Base-by-base conservation (phyloP, 2,797 vertebrate species). In the Macrochelys suwanniensis region DNA sequence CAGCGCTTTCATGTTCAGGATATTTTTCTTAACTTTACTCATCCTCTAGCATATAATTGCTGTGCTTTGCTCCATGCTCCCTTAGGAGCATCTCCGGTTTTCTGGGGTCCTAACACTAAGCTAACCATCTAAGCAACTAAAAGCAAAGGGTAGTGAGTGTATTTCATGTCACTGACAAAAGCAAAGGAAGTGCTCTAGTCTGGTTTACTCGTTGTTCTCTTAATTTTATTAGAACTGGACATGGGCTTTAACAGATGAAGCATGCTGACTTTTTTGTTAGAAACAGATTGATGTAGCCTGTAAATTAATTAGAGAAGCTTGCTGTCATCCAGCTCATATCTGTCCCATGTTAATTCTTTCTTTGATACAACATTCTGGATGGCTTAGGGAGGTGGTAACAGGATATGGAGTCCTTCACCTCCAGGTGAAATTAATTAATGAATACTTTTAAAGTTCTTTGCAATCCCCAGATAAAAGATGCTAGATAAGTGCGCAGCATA, bases 301-400 rank as follows among this genome's bases (percentile, higher is more conserved):
- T 89, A 74, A 84, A 87, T 42, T 85, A 1, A 6, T 74, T 82
- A 11, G 10, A 80, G 49, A 54, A 88, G 37, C 1, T 65, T 85
- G 33, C 87, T 21, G 11, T 84, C 7, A 25, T 54, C 28, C 11
- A 61, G 26, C 5, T 65, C 65, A 16, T 82, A 12, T 87, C 79
- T 49, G 87, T 5, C 21, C 33, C 2, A 7, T 45, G n/a, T 5
- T 31, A 37, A 33, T 74, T 81, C 6, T 61, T 86, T 28, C 7
- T 15, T n/a, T 56, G 45, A 49, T 88, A 8, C 17, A 33, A 77
- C 12, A 7, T 82, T 82, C 47, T 85, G 16, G 53, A 51, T 92
- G 57, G 37, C 50, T 82, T 0, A 2, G 25, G 11, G 26, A 1
- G 4, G 10, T 65, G 33, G 12, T 80, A n/a, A 2, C 57, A 7